Evolutionary conservation across 2,888 invertebrate species (phyloP), one percentile per base, ranked within the genome.

Genomic region (Agonopterix heracliana): DNA sequence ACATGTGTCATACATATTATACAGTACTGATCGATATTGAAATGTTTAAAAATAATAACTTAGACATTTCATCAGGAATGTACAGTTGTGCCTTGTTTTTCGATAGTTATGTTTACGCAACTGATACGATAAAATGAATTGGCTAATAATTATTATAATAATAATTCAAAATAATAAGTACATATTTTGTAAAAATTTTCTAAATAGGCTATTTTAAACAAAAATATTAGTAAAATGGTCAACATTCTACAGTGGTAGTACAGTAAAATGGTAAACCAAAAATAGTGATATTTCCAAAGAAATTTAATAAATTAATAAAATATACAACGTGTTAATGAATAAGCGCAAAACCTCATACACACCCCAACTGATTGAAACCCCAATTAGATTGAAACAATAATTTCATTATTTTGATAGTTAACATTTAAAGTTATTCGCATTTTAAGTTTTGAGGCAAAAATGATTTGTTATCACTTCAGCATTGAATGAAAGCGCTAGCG

Each of bases 41-140:
- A 42, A 41, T 43, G 34, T 12, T 46, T 26, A n/a, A 44, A 47
- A 43, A 44, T 60, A 63, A 54, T 57, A 60, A 64, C 54, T 55
- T 57, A 60, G 53, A 61, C 60, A 66, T 66, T 64, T 66, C 56
- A 61, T 67, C 54, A 66, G 72, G 71, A 79, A 77, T 73, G 76
- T 77, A 73, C 65, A 68, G 13, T 26, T 38, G n/a, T 38, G 10
- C 9, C n/a, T 38, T 2, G 35, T 38, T 38, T 26, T 26, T 26
- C 5, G 26, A 26, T 26, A 26, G 26, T 26, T 26, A 26, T 26
- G 26, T 26, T 26, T 7, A 26, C 26, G 26, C 26, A 26, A 26
- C 26, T 26, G 26, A 26, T 26, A 26, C 26, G 26, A 26, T 26
- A 71, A 69, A 64, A 67, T 65, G 67, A 66, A 62, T 63, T 65